A percentile compares a stretch with the other conserved stretches of the same genome.
Conservation (phyloP, 2,888 invertebrate genomes). For the Pollenia labialis region DNA sequence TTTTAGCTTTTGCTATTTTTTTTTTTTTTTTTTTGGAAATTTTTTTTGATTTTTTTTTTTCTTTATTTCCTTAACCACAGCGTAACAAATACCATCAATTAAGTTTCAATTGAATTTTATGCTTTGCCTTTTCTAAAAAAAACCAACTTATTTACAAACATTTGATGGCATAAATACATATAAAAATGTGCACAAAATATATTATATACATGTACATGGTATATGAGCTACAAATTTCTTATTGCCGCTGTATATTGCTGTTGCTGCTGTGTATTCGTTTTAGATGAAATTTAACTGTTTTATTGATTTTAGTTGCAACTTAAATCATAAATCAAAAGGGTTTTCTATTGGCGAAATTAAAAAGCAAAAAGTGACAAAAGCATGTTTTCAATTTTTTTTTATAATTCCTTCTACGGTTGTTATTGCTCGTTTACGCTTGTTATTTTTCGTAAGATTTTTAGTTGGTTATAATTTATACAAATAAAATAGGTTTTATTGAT, state of each 20-base stretch:
- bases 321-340: constrained; percentile 57
- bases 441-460: background rate
- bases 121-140: constrained; percentile 15
- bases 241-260: background rate
- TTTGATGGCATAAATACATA: background rate
- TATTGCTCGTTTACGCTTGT: background rate
- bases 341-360: constrained; percentile 11
- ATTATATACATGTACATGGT: too few relatives aligned
- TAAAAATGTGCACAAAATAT: too few relatives aligned
- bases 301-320: constrained; percentile 51
- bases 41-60: background rate
- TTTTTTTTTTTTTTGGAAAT: background rate
- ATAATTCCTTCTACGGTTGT: background rate
- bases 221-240: too few relatives aligned
- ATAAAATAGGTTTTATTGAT: too few relatives aligned
- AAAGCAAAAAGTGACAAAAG: constrained; percentile 20
- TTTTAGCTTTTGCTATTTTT: constrained; percentile 26
- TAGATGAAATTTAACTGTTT: constrained; percentile 31
- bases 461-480: too few relatives aligned
- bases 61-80: constrained; percentile 24
- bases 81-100: constrained; percentile 61
- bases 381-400: constrained; percentile 12
- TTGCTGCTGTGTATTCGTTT: constrained; percentile 6
- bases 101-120: constrained; percentile 64
- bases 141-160: background rate